Evolutionary conservation across 2,888 invertebrate species (phyloP).

Genomic region (Melipona bicolor): DNA sequence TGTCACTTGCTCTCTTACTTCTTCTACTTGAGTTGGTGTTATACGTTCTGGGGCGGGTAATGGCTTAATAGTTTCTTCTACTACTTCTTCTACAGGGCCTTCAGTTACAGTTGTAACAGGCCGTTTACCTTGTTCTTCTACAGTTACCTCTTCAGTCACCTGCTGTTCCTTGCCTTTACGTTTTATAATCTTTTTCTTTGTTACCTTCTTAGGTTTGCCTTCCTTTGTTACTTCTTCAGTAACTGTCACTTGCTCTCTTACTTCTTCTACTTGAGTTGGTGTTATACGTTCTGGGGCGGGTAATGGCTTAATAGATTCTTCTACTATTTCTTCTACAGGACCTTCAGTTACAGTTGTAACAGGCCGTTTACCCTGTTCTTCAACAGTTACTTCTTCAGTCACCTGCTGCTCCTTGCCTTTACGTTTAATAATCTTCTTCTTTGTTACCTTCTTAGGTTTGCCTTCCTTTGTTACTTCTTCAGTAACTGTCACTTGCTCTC

Average conservation of each 20-base stretch:
- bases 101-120: too few relatives aligned
- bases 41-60: too few relatives aligned
- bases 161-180: slow-evolving; percentile 54
- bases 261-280: too few relatives aligned
- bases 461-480: slow-evolving; percentile 81
- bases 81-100: too few relatives aligned
- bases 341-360: slow-evolving; percentile 72
- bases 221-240: neutral
- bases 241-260: too few relatives aligned
- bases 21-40: slow-evolving; percentile 80
- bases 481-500: slow-evolving; percentile 69
- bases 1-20: slow-evolving; percentile 65
- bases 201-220: slow-evolving; percentile 79
- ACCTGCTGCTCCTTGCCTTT: slow-evolving; percentile 67
- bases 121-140: slow-evolving; percentile 44
- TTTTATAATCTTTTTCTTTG: slow-evolving; percentile 75
- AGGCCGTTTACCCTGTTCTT: slow-evolving; percentile 70
- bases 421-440: slow-evolving; percentile 65
- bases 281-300: too few relatives aligned
- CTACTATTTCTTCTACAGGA: slow-evolving; percentile 71
- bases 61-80: too few relatives aligned
- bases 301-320: too few relatives aligned
- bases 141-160: slow-evolving; percentile 69
- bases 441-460: slow-evolving; percentile 80
- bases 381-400: slow-evolving; percentile 73